A percentile compares a stretch with the other conserved stretches of the same genome.
phyloP scores from a whole-genome alignment of 2,888 invertebrate species.

The Tetragonisca angustula region DNA sequence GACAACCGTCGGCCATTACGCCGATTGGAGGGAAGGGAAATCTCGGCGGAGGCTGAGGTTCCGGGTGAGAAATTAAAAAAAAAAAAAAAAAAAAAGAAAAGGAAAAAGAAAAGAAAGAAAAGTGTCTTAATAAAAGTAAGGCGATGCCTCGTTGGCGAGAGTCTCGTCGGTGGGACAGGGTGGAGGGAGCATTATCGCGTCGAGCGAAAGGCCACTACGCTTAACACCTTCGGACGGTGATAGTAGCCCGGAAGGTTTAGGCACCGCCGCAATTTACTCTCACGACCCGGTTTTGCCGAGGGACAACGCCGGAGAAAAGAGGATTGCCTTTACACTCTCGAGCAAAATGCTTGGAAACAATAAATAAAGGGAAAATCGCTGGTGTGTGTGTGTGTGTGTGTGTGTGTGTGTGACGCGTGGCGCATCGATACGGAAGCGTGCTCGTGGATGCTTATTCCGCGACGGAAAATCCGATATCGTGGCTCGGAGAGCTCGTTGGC shows the following conservation, averaged over 20 bases:
- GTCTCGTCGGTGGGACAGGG: not conserved
- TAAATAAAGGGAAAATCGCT: slow-evolving; percentile 38
- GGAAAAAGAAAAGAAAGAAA: not conserved
- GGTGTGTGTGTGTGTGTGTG: not conserved
- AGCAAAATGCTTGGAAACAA: slow-evolving; percentile 33
- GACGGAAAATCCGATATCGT: slow-evolving; percentile 52
- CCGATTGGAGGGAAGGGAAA: not conserved
- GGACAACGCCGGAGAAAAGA: slow-evolving; percentile 34
- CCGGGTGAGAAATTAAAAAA: not conserved
- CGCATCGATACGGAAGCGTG: slow-evolving; percentile 31
- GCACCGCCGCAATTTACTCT: slow-evolving; percentile 29
- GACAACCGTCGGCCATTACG: not conserved
- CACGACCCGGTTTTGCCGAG: slow-evolving; percentile 5
- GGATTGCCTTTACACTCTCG: slow-evolving; percentile 26
- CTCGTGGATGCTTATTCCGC: slow-evolving; percentile 29
- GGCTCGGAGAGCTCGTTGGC: slow-evolving; percentile 30
- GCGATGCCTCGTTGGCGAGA: not conserved
- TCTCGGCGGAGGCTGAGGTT: not conserved
- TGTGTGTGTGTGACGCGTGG: slow-evolving; percentile 10
- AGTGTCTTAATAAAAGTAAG: not conserved
- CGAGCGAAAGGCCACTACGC: slow-evolving; percentile 52
- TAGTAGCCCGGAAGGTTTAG: slow-evolving; percentile 37
- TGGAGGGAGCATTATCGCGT: slow-evolving; percentile 23
- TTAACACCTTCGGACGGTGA: slow-evolving; percentile 55
- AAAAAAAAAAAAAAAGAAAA: not conserved